Conservation (phyloP, 2,888 invertebrate species). For the Lumbricus terrestris region DNA sequence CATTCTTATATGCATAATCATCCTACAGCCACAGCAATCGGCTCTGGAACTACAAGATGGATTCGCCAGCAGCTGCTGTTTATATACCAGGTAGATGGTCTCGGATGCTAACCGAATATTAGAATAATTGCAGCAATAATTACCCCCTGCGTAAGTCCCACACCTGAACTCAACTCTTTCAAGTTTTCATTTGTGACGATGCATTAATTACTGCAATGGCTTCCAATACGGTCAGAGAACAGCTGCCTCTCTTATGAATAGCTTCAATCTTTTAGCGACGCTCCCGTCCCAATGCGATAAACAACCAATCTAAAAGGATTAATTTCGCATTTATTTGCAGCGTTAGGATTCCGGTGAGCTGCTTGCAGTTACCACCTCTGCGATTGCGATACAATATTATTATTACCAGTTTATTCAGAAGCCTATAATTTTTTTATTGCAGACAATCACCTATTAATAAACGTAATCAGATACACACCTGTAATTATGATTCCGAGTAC, state of each 20-base stretch:
- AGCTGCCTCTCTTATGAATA: not conserved
- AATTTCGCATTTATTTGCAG: too few species aligned
- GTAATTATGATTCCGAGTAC: too few species aligned
- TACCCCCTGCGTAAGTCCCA: not conserved
- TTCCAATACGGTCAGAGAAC: not conserved
- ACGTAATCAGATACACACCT: too few species aligned
- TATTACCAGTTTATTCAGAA: too few species aligned
- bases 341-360: too few species aligned
- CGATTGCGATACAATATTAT: too few species aligned
- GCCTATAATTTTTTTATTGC: too few species aligned
- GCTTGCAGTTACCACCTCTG: too few species aligned
- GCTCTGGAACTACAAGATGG: not conserved
- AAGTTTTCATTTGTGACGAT: not conserved
- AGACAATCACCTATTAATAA: too few species aligned
- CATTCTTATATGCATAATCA: not conserved
- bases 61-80: not conserved
- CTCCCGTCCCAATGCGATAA: not conserved
- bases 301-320: too few species aligned
- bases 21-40: not conserved
- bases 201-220: not conserved
- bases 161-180: not conserved
- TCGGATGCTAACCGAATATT: not conserved
- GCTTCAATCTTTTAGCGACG: not conserved
- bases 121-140: not conserved
- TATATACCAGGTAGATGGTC: constrained; percentile 3